phyloP scores from a whole-genome alignment of 2,797 vertebrate species.

The Argya squamiceps region DNA sequence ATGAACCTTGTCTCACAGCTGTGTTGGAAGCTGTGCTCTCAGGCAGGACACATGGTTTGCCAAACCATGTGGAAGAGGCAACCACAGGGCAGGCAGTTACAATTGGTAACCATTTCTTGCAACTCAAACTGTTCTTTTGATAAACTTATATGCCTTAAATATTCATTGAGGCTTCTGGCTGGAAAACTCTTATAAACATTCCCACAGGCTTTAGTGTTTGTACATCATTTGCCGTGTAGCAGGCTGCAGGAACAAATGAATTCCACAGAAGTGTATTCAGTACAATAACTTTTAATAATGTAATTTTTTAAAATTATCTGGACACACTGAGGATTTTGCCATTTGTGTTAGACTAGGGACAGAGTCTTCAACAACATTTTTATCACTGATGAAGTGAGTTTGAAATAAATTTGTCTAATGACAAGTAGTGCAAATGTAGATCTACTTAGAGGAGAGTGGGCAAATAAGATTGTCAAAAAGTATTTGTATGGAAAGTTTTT shows the following conservation, averaged over 20 bases:
- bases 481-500: background rate
- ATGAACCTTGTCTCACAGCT: background rate
- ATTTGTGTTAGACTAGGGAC: background rate
- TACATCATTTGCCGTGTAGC: background rate
- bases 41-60: background rate
- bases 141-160: background rate
- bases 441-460: background rate
- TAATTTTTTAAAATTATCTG: background rate
- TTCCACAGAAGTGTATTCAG: background rate
- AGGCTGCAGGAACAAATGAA: background rate
- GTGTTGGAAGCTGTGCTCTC: background rate
- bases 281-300: background rate
- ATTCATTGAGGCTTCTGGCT: background rate
- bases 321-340: background rate
- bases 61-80: background rate
- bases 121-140: background rate
- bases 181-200: background rate
- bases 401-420: background rate
- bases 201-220: background rate
- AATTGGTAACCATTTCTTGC: background rate
- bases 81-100: background rate
- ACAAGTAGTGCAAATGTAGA: background rate
- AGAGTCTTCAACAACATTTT: background rate
- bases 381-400: background rate
- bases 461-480: background rate